phyloP scores from a whole-genome alignment of 1,140 invertebrate species.

The Pseudomyrmex sp. region DNA sequence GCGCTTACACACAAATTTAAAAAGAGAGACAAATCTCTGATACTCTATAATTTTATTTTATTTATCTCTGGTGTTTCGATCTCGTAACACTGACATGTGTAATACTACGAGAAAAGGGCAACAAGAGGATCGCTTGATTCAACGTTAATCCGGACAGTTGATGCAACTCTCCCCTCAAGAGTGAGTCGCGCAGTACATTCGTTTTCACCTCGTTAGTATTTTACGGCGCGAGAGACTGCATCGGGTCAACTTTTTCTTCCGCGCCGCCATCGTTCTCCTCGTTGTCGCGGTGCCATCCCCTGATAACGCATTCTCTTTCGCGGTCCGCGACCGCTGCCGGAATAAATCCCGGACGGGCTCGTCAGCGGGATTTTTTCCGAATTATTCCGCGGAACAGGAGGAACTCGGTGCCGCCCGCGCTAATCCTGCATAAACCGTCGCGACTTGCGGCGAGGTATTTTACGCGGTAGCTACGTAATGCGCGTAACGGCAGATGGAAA shows the following conservation, averaged over 20 bases:
- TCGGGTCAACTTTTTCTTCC: slow-evolving; percentile 52
- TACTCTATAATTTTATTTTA: background rate
- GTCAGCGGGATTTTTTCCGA: slow-evolving; percentile 46
- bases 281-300: slow-evolving; percentile 1
- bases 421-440: slow-evolving; percentile 57
- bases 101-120: background rate
- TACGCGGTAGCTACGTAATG: slow-evolving; percentile 46
- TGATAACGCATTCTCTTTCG: slow-evolving; percentile 57
- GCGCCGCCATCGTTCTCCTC: background rate
- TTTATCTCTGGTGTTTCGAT: background rate
- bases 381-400: slow-evolving; percentile 55
- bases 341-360: slow-evolving; percentile 37
- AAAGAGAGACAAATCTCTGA: background rate
- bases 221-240: slow-evolving; percentile 27
- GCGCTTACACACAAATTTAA: too few relatives aligned
- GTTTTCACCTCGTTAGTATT: slow-evolving; percentile 60
- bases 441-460: slow-evolving; percentile 60
- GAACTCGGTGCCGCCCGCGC: slow-evolving; percentile 42
- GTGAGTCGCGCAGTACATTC: background rate
- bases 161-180: background rate
- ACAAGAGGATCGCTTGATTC: background rate
- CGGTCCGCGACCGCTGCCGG: background rate
- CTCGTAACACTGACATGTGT: too few relatives aligned
- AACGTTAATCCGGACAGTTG: background rate
- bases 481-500: slow-evolving; percentile 51